Conservation (phyloP, 2,113 vertebrate genomes). For the Eira barbara region DNA sequence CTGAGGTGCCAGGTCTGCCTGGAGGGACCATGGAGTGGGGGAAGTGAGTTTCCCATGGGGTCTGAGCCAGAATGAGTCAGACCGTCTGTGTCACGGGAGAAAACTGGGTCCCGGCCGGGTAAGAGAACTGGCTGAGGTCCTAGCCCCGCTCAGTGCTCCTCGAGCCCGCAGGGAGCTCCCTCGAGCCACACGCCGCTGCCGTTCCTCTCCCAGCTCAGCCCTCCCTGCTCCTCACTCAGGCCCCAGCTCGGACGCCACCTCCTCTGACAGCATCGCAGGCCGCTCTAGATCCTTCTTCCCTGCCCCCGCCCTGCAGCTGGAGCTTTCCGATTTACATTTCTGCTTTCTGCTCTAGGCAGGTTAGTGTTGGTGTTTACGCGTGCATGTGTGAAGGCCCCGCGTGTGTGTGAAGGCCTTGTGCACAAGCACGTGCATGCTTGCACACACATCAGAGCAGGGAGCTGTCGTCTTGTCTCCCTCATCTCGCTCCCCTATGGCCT, state of each 20-base stretch:
- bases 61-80: neutral
- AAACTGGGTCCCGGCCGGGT: neutral
- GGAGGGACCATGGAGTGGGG: neutral
- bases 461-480: neutral
- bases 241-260: neutral
- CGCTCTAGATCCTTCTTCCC: neutral
- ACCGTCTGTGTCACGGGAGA: too few relatives aligned
- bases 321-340: neutral
- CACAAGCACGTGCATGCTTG: rapidly evolving
- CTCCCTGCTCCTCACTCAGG: neutral
- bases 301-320: rapidly evolving
- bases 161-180: neutral
- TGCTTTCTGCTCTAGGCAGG: neutral
- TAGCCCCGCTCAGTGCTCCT: neutral
- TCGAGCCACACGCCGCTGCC: neutral
- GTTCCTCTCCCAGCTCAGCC: neutral
- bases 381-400: rapidly evolving
- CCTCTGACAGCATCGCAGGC: neutral
- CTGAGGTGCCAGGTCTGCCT: neutral
- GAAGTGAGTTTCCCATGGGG: neutral
- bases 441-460: rapidly evolving
- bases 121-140: neutral
- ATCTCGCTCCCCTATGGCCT: neutral
- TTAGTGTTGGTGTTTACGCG: rapidly evolving
- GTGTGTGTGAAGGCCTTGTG: neutral